phyloP scores from a whole-genome alignment of 2,113 vertebrate species.

The Rallus limicola region DNA sequence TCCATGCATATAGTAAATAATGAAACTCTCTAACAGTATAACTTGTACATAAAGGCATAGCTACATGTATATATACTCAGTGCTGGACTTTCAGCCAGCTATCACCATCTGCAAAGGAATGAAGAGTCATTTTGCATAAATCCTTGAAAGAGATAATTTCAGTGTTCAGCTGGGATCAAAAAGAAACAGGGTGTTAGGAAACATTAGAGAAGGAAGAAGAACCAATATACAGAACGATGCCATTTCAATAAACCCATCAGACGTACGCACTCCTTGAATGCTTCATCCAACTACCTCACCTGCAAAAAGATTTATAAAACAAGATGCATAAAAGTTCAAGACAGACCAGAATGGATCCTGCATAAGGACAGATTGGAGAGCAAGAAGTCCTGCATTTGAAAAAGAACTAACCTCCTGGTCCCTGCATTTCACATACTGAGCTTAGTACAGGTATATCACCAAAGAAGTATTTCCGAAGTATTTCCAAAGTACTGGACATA shows the following conservation, averaged over 20 bases:
- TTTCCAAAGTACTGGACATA: neutral
- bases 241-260: neutral
- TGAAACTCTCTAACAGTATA: neutral
- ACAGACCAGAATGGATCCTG: neutral
- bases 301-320: neutral
- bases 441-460: neutral
- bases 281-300: neutral
- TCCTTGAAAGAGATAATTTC: neutral
- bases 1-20: neutral
- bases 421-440: neutral
- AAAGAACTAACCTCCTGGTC: neutral
- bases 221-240: rapidly evolving
- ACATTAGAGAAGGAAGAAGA: neutral
- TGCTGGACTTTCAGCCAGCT: neutral
- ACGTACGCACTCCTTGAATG: neutral
- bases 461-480: neutral
- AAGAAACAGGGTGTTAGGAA: neutral
- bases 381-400: neutral
- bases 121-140: neutral
- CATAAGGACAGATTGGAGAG: neutral
- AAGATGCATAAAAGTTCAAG: neutral
- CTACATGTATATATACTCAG: neutral
- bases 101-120: neutral
- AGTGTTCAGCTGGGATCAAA: neutral
- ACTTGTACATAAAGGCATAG: neutral